Conservation (phyloP, 2,797 vertebrate species). For the Enoplosus armatus region DNA sequence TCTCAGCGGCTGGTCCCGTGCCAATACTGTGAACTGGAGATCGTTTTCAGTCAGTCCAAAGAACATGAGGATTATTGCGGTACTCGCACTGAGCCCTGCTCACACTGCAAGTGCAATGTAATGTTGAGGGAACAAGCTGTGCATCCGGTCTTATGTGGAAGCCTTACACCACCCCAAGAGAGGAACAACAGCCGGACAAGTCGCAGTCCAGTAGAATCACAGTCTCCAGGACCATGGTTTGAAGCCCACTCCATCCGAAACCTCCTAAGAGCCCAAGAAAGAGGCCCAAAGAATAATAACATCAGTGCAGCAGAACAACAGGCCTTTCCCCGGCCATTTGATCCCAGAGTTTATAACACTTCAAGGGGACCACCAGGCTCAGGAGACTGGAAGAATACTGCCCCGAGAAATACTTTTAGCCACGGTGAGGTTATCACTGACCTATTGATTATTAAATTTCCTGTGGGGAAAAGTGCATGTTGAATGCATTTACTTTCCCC, state of each 20-base stretch:
- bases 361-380: constrained; percentile 65
- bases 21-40: constrained; percentile 94
- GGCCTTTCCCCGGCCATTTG: constrained; percentile 70
- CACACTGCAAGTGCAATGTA: constrained; percentile 88
- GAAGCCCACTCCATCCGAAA: constrained; percentile 81
- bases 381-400: constrained; percentile 73
- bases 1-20: constrained; percentile 90
- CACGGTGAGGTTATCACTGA: constrained; percentile 74
- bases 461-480: not conserved
- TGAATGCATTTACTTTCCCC: no score
- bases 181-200: constrained; percentile 74
- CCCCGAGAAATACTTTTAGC: constrained; percentile 77
- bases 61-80: constrained; percentile 96
- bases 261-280: constrained; percentile 79
- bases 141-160: constrained; percentile 89
- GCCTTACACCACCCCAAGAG: constrained; percentile 75
- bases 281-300: constrained; percentile 77
- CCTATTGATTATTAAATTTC: not conserved
- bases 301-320: constrained; percentile 72
- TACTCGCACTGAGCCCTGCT: constrained; percentile 92
- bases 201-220: constrained; percentile 66
- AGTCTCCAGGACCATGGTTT: constrained; percentile 78
- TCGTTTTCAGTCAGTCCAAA: constrained; percentile 88
- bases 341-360: constrained; percentile 73
- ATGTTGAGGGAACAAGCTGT: constrained; percentile 90